Conservation (phyloP, 37 sponge, comb jelly and placozoan genomes). For the Chondrilla cf. caribensis region DNA sequence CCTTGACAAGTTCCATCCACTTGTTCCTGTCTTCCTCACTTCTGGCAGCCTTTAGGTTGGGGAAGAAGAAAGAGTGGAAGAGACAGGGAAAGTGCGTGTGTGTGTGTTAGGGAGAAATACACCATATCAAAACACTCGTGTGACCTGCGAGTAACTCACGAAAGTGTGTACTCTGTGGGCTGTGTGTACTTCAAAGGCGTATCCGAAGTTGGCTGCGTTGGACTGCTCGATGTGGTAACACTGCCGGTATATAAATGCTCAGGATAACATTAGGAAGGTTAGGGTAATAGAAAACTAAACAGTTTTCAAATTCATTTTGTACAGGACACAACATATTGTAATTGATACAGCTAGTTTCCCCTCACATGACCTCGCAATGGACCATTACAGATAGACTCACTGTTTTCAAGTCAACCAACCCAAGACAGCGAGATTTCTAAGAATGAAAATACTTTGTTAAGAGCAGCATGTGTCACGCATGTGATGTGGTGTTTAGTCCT, state of each 20-base stretch:
- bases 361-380: no score
- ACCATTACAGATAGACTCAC: conserved; percentile 42
- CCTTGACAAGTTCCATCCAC: conserved; percentile 56
- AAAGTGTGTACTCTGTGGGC: conserved; percentile 42
- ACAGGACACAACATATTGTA: no score
- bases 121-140: no score
- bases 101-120: not conserved
- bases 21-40: conserved; percentile 51
- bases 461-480: no score
- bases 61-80: not conserved
- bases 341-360: no score
- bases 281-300: not conserved
- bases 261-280: not conserved
- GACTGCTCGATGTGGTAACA: conserved; percentile 34
- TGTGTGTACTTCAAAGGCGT: conserved; percentile 65
- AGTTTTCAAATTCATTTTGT: not conserved
- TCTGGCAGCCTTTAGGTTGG: conserved; percentile 53
- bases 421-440: conserved; percentile 39
- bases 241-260: conserved; percentile 23
- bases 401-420: conserved; percentile 54
- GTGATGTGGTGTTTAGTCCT: not conserved
- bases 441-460: not conserved
- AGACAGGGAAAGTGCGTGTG: not conserved
- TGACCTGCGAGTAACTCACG: conserved; percentile 55
- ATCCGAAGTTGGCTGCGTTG: conserved; percentile 59